phyloP scores from a whole-genome alignment of 1,140 invertebrate genomes.

The Oedothorax gibbosus region DNA sequence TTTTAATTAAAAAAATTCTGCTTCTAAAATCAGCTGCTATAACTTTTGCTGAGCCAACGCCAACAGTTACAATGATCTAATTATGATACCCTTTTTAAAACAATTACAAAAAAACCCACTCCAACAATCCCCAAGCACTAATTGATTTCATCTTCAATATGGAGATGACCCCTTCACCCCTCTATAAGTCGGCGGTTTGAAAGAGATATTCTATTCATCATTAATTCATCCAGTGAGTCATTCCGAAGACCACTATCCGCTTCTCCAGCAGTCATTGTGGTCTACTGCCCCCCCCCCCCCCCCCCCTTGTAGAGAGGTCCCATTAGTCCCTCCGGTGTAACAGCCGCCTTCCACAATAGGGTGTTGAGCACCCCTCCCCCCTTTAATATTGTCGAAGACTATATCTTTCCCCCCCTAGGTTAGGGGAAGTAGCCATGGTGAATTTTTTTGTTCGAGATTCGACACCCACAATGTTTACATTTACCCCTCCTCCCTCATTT shows the following conservation, averaged over 20 bases:
- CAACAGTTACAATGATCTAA: too few species aligned
- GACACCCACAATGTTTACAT: constrained; percentile 60
- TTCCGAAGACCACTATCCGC: constrained; percentile 50
- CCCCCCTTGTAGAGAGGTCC: constrained; percentile 31
- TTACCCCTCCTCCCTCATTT: constrained; percentile 17
- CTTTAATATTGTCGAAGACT: constrained; percentile 58
- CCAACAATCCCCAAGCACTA: not conserved
- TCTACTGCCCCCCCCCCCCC: constrained; percentile 43
- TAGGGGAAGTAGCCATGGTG: constrained; percentile 17
- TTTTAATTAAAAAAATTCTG: too few species aligned
- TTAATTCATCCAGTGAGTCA: constrained; percentile 61
- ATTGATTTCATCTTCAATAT: constrained; percentile 27
- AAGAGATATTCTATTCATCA: constrained; percentile 61
- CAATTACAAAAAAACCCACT: too few species aligned
- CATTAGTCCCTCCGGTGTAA: constrained; percentile 57
- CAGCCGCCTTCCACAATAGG: constrained; percentile 44
- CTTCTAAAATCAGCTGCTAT: too few species aligned
- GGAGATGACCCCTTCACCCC: constrained; percentile 21
- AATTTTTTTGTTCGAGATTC: constrained; percentile 36
- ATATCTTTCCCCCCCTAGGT: constrained; percentile 45
- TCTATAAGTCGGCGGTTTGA: constrained; percentile 55
- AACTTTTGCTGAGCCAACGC: too few species aligned
- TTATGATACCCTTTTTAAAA: too few species aligned
- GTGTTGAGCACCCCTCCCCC: constrained; percentile 14
- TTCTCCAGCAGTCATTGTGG: constrained; percentile 54